Evolutionary conservation across 1,140 invertebrate species (phyloP), one percentile per base, ranked within the genome.

Genomic region (Neoseiulus cucumeris): DNA sequence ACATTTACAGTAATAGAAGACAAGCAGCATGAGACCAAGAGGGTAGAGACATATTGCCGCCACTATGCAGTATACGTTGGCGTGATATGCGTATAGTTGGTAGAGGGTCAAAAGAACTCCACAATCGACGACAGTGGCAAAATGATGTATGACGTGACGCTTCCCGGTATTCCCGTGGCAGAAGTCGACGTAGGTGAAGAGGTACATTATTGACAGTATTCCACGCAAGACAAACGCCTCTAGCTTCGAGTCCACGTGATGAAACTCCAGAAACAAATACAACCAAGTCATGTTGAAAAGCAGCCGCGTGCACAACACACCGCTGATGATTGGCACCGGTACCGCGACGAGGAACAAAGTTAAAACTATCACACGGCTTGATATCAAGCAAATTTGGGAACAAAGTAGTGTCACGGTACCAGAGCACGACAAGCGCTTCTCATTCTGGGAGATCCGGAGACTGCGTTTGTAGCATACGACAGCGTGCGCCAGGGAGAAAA

Each of bases 401-500:
- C 17, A 25, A 17, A 59, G 33, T 20, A 59, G 51, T 9, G 51
- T 59, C 1, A 59, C 22, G 1, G 51, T 20, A 17, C 17, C 51
- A 14, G n/a, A 14, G 4, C 25, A 59, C 17, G 51, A 20, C 14
- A 59, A 17, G 9, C 51, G 51, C 22, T 59, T 59, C 14, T 25
- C 51, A 59, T 59, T 59, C 22, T 59, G 51, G 14, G 51, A 17
- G 14, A 59, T 59, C 12, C 51, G 17, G 9, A 59, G 51, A 9
- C 51, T 59, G 51, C 51, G 51, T 25, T 59, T 59, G 22, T 59
- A 59, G 22, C 51, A 59, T 18, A 59, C 51, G 51, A 59, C 51
- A 25, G 51, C 51, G 22, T 59, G 33, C 12, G 51, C 25, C 22
- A 59, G 22, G 2, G 51, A 59, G 33, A 59, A 59, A 14, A 59